phyloP scores from a whole-genome alignment of 2,888 invertebrate genomes.

The Rapana venosa region DNA sequence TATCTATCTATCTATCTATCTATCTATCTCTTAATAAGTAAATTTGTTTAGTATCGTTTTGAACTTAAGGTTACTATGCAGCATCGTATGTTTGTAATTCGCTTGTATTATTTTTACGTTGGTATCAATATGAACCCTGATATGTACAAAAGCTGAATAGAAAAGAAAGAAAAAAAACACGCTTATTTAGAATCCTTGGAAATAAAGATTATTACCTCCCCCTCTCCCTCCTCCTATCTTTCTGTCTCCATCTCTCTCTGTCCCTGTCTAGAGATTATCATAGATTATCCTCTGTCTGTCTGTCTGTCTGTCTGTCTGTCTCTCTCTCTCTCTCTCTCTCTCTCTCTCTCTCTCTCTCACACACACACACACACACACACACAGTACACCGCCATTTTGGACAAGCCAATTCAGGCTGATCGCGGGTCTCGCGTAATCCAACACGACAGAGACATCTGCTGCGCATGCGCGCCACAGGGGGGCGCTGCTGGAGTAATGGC shows the following conservation, averaged over 20 bases:
- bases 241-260: not conserved
- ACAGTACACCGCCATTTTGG: too few species aligned
- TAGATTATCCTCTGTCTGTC: not conserved
- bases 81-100: too few species aligned
- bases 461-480: conserved; percentile 18
- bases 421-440: not conserved
- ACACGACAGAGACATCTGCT: conserved; percentile 29
- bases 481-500: not conserved
- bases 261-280: too few species aligned
- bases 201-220: not conserved
- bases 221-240: not conserved
- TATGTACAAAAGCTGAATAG: too few species aligned
- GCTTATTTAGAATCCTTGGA: too few species aligned
- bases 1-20: not conserved
- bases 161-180: too few species aligned
- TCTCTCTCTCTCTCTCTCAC: not conserved
- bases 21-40: not conserved
- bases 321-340: conserved; percentile 7
- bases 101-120: too few species aligned
- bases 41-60: too few species aligned
- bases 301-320: not conserved
- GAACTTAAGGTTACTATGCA: too few species aligned
- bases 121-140: too few species aligned
- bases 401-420: not conserved
- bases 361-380: too few species aligned